Percentiles rank a stretch among this genome's conserved stretches.
Evolutionary conservation across 2,797 vertebrate species (phyloP).

Genomic region (Antennarius maculatus): DNA sequence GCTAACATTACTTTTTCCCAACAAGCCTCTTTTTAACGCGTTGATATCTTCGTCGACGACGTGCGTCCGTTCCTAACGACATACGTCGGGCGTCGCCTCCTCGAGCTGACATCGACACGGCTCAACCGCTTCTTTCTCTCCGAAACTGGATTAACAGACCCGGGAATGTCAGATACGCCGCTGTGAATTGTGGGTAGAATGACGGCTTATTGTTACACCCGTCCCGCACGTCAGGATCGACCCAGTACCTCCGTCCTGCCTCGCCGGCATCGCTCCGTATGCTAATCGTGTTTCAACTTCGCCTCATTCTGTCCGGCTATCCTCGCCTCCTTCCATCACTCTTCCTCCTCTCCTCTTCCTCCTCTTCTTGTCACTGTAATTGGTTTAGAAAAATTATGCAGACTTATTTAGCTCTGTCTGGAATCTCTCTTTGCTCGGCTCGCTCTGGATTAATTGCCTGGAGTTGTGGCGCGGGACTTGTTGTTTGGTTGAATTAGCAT

Average conservation of each 20-base stretch:
- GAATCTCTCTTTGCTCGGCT: conserved; percentile 56
- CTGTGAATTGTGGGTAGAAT: conserved; percentile 1
- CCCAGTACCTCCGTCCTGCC: neutral
- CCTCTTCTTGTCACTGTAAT: conserved; percentile 62
- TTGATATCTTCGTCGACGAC: conserved; percentile 41
- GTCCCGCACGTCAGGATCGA: neutral
- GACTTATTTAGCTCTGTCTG: conserved; percentile 63
- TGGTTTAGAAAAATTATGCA: conserved; percentile 63
- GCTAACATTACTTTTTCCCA: conserved; percentile 18
- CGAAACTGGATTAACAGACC: conserved; percentile 6
- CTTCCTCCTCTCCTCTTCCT: conserved; percentile 11
- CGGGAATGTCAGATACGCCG: neutral
- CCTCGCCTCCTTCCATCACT: conserved; percentile 12
- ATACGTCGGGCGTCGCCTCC: neutral
- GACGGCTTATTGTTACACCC: no score
- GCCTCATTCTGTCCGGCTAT: no score
- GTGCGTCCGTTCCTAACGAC: conserved; percentile 38
- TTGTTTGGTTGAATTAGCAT: conserved; percentile 62
- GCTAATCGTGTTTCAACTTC: conserved; percentile 14
- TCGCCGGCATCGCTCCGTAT: neutral
- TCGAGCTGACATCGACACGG: neutral
- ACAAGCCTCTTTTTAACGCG: conserved; percentile 6
- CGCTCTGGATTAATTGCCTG: conserved; percentile 64
- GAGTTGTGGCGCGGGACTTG: conserved; percentile 57
- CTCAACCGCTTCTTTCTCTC: conserved; percentile 13